phyloP scores from a whole-genome alignment of 2,113 vertebrate genomes.

The Zeus faber region DNA sequence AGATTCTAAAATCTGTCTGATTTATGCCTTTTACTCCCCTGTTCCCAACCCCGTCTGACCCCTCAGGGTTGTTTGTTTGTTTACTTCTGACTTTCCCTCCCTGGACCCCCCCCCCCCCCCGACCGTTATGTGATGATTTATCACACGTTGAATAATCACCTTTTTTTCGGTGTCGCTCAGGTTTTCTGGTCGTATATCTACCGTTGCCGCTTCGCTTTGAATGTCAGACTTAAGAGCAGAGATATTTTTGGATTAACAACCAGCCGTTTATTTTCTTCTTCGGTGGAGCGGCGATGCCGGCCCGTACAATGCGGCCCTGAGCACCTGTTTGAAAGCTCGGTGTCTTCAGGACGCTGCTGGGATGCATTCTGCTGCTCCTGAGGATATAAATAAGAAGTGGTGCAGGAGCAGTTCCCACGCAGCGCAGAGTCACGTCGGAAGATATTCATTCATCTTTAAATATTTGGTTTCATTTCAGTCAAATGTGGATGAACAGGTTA shows the following conservation, averaged over 20 bases:
- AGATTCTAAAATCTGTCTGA: constrained; percentile 88
- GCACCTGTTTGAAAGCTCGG: not conserved
- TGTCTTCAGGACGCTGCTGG: not conserved
- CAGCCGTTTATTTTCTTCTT: not conserved
- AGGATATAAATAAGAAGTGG: not conserved
- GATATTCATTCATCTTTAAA: too few relatives aligned
- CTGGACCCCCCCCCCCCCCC: not conserved
- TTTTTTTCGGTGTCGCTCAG: too few relatives aligned
- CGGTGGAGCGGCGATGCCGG: not conserved
- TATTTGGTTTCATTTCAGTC: too few relatives aligned
- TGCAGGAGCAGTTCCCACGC: too few relatives aligned
- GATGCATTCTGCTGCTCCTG: not conserved
- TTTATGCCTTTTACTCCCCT: constrained; percentile 79
- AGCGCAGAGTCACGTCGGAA: too few relatives aligned
- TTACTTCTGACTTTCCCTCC: constrained; percentile 63
- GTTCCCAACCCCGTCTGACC: constrained; percentile 57
- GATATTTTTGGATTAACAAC: constrained; percentile 19
- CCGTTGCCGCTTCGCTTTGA: not conserved
- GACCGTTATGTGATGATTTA: constrained; percentile 6
- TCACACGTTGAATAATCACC: not conserved
- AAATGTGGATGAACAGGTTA: too few relatives aligned
- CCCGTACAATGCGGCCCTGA: not conserved
- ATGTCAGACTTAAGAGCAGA: constrained; percentile 9
- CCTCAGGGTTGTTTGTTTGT: constrained; percentile 71
- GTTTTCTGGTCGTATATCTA: not conserved